These are phyloP conservation scores for Ophion costatus DNA, from an alignment of 2,888 invertebrate species.

Conservation along the genomic window DNA sequence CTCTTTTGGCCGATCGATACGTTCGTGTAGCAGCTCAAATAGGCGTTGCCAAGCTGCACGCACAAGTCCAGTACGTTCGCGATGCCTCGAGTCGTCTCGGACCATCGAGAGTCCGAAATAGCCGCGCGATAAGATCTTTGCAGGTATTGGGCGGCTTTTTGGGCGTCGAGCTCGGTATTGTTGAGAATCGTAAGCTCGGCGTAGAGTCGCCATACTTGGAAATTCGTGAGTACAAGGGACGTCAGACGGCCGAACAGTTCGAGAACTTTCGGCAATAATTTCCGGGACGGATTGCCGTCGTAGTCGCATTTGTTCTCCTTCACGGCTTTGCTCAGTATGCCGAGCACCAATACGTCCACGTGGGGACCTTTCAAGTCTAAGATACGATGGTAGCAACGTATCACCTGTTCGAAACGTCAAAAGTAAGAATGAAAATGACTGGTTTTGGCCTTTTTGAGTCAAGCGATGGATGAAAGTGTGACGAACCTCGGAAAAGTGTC, in stretches of 20 bases:
- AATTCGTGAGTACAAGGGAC: conserved; percentile 88
- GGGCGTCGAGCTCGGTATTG: conserved; percentile 77
- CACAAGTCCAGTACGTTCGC: conserved; percentile 87
- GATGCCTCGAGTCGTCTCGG: conserved; percentile 86
- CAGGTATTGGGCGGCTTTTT: conserved; percentile 88
- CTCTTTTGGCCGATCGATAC: conserved; percentile 84
- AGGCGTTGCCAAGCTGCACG: conserved; percentile 85
- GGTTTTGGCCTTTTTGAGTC: background rate
- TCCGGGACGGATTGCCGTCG: conserved; percentile 80
- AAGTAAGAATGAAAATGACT: conserved; percentile 31
- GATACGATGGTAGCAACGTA: conserved; percentile 93
- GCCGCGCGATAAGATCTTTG: conserved; percentile 90
- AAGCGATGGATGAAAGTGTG: conserved; percentile 4
- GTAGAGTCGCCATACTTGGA: conserved; percentile 93
- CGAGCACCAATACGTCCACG: conserved; percentile 90
- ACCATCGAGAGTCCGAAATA: conserved; percentile 87
- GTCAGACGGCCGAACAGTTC: conserved; percentile 91
- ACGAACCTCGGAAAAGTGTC: conserved; percentile 90
- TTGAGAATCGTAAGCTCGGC: conserved; percentile 87
- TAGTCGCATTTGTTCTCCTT: conserved; percentile 87
- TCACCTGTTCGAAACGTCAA: conserved; percentile 83
- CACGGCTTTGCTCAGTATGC: conserved; percentile 89
- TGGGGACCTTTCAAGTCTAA: conserved; percentile 93
- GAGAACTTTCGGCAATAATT: conserved; percentile 83
- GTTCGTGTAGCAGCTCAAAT: conserved; percentile 84